Evolutionary conservation across 2,797 vertebrate genomes (phyloP), one percentile per base, ranked within the genome.

Genomic region (Smutsia temminckii): DNA sequence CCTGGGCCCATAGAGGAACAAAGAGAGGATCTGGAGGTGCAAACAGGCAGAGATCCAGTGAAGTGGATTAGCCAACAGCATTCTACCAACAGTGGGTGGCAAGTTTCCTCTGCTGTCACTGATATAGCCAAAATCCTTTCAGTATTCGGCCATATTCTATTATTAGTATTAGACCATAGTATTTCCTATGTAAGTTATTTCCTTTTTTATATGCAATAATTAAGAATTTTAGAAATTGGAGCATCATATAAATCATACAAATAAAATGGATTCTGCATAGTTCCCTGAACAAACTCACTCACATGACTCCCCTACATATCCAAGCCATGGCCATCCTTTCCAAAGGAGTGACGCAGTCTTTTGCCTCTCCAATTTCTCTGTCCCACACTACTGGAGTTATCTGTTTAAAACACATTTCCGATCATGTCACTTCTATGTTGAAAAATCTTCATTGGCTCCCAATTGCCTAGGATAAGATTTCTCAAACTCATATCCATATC

Each of bases 371-470:
- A 42, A 6, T 78, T 34, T 25, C 6, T 16, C 53, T 64, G 25
- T 55, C 66, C 85, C 27, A 21, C 25, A 20, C 29, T 27, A 14
- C 34, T 37, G 29, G 40, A 66, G 11, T 81, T 71, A 25, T 42
- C 21, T 23, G 55, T 84, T 63, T 63, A 21, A 85, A 85, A 68
- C 20, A 63, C n/a, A 42, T 72, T n/a, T 64, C 57, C 83, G 37
- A 77, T 80, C n/a, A 32, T 20, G n/a, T n/a, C 34, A 85, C 55
- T 46, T 69, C 25, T 81, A 14, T 13, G 11, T 74, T 90, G 90
- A 74, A 85, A 94, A 85, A 23, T 66, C 72, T 96, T 66, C 34
- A 77, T 1, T 94, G 78, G 69, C 20, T 80, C 53, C 68, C 20
- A 25, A 5, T 55, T 34, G 25, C 51, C 66, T 49, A 64, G 6